Percentiles rank a stretch among this genome's conserved stretches.
Conservation (phyloP, 2,797 vertebrate genomes). For the Semaprochilodus insignis region DNA sequence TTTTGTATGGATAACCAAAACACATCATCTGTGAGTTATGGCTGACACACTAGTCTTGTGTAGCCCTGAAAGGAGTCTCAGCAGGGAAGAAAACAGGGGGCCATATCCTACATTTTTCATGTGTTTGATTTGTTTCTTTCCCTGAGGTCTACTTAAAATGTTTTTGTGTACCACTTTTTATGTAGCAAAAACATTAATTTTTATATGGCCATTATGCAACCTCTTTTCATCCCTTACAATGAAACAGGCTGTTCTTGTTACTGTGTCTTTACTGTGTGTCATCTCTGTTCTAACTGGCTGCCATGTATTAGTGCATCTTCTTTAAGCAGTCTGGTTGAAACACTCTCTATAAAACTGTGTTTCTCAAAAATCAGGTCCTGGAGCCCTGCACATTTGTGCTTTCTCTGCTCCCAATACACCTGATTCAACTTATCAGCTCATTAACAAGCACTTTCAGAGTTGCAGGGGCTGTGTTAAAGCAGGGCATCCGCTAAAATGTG, state of each 20-base stretch:
- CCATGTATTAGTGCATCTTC: no score
- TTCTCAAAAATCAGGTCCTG: no score
- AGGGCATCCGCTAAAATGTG: no score
- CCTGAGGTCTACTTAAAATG: not conserved
- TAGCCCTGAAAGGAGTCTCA: not conserved
- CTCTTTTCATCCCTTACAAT: not conserved
- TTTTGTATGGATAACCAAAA: constrained; percentile 54
- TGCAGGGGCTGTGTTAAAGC: no score
- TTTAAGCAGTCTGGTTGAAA: no score
- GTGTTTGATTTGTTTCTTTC: not conserved
- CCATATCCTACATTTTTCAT: not conserved
- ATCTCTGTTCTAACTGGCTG: no score
- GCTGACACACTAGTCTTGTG: constrained; percentile 15
- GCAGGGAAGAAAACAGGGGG: not conserved
- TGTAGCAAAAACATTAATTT: not conserved
- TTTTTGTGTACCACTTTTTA: not conserved
- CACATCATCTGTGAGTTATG: constrained; percentile 26
- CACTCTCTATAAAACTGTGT: no score
- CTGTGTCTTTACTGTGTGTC: not conserved
- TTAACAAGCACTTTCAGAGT: no score
- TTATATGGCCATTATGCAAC: not conserved
- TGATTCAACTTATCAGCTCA: no score
- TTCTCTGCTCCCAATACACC: no score
- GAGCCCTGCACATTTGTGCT: no score
- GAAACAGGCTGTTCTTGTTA: not conserved